Base-by-base conservation (phyloP, 1,140 invertebrate species). In the Leptestheria dahalacensis region DNA sequence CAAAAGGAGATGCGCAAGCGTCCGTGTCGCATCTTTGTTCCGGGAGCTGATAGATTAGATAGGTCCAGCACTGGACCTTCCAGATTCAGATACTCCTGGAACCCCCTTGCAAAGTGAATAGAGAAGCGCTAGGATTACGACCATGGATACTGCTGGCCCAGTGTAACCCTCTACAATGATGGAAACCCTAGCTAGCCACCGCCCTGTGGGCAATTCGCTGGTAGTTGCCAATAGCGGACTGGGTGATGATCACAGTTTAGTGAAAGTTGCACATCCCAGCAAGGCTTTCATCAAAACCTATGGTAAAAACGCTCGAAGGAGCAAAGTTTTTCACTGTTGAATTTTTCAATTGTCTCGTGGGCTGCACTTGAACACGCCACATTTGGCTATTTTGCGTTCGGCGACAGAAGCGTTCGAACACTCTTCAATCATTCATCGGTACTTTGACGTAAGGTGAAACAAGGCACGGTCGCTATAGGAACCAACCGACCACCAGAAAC, bases 211-310 rank as follows among this genome's bases (percentile, higher is more conserved):
- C 15, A 41, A 41, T 41, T 41, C 33, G 15, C 33, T 41, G 33
- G 15, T 41, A 41, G 6, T 15, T 15, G 6, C 33, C 33, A 41
- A 41, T 15, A 41, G 33, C 15, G 33, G 15, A 6, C 33, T 6
- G 6, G 33, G 15, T 41, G 15, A 15, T 41, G 33, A 9, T 6
- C 33, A 41, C 15, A 41, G 33, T 15, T 29, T 55, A 20, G 10
- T 55, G 12, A 26, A 33, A 26, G 21, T 55, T 20, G 53, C 53
- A 15, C 21, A 12, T 1, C 53, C 53, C 53, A 55, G 53, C 53
- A 55, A 55, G 20, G 53, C 53, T 28, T 55, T 26, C 33, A 55
- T 55, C 23, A 55, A 55, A 55, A 55, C 53, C 3, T 55, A 55
- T 20, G 53, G 53, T 55, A 55, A 12, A 10, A 11, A 29, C 28